phyloP scores from a whole-genome alignment of 1,140 invertebrate genomes.

The Saccostrea cuccullata region DNA sequence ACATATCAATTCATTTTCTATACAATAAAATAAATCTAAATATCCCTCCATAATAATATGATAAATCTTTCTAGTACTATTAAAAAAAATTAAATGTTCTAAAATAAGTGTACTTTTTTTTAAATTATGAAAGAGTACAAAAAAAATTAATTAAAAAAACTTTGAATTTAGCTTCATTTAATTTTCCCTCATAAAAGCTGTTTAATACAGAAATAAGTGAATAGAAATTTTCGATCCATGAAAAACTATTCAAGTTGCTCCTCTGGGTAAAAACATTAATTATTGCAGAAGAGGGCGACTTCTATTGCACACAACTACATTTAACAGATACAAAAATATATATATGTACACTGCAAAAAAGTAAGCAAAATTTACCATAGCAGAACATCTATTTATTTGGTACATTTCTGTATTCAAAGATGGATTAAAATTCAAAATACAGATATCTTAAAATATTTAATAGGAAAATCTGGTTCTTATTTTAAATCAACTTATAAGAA shows the following conservation, averaged over 20 bases:
- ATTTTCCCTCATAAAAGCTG: too few species aligned
- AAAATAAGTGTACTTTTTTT: too few species aligned
- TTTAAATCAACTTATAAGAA: neutral
- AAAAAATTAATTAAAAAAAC: too few species aligned
- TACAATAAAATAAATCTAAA: too few species aligned
- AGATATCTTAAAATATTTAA: neutral
- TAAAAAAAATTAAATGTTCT: too few species aligned
- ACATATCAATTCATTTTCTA: too few species aligned
- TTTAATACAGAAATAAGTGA: too few species aligned
- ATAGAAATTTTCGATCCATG: too few species aligned
- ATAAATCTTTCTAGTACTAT: too few species aligned
- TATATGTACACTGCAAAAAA: constrained; percentile 15
- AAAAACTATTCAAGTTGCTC: neutral
- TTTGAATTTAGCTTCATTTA: too few species aligned
- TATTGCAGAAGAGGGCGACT: neutral
- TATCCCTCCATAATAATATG: too few species aligned
- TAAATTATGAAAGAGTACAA: too few species aligned
- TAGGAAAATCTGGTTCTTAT: neutral
- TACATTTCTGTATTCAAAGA: neutral
- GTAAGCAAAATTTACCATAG: neutral
- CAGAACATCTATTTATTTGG: neutral
- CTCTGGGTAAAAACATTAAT: neutral
- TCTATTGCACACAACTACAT: constrained; percentile 26
- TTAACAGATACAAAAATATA: neutral
- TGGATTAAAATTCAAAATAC: neutral